These are phyloP conservation scores for Staurois parvus DNA, from an alignment of 2,797 vertebrate species.

Conservation along the genomic window DNA sequence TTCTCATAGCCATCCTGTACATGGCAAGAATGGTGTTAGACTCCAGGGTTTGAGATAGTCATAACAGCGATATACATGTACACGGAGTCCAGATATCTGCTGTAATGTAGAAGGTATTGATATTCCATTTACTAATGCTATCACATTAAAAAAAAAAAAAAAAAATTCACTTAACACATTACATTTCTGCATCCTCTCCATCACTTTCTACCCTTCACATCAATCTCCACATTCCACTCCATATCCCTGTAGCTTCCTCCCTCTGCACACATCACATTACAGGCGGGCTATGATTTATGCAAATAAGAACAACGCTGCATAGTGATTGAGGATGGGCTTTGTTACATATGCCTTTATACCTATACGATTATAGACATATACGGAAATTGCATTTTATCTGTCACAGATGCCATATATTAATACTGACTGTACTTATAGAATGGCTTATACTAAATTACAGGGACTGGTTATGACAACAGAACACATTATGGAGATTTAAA, in stretches of 20 bases:
- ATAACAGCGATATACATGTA: not conserved
- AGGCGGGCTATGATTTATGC: conserved; percentile 58
- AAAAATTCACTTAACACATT: not conserved
- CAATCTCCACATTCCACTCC: not conserved
- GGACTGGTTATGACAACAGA: not conserved
- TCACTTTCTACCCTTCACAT: not conserved
- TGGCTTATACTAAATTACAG: not conserved
- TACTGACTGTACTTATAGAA: not conserved
- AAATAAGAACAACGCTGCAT: conserved; percentile 35
- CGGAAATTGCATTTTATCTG: not conserved
- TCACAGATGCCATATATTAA: not conserved
- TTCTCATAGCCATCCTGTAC: not conserved
- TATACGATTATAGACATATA: not conserved
- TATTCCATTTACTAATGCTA: not conserved
- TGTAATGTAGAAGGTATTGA: not conserved
- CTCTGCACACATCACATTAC: conserved; percentile 52
- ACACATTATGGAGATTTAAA: not conserved
- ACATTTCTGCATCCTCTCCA: not conserved
- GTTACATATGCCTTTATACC: not conserved
- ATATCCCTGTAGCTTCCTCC: conserved; percentile 15
- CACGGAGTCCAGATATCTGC: not conserved
- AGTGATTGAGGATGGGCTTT: conserved; percentile 5
- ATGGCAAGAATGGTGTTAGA: not conserved
- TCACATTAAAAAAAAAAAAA: not conserved
- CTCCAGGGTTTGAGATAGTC: not conserved